A percentile compares a stretch with the other conserved stretches of the same genome.
These are phyloP conservation scores for Zapus hudsonius DNA, from an alignment of 2,113 vertebrate species.

Conservation along the genomic window DNA sequence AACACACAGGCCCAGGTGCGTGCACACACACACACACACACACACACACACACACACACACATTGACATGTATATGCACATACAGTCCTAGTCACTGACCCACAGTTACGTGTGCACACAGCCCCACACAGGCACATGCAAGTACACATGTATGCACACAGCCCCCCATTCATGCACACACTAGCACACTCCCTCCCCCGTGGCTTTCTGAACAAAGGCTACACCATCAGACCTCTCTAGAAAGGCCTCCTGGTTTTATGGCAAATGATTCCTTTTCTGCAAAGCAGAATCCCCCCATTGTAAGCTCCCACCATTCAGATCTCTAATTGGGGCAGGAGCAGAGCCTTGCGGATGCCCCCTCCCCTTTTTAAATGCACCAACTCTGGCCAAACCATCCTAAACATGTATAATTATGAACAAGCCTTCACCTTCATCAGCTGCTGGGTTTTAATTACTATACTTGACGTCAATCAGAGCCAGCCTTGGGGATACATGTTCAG, in stretches of 20 bases:
- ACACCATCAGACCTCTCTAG: slow-evolving; percentile 64
- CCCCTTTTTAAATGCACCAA: slow-evolving; percentile 76
- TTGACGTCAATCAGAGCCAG: slow-evolving; percentile 72
- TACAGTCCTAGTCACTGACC: neutral
- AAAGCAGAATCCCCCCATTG: slow-evolving; percentile 76
- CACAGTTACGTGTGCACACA: neutral
- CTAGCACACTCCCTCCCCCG: slow-evolving; percentile 39
- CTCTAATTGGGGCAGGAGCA: slow-evolving; percentile 77
- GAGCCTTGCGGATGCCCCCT: neutral
- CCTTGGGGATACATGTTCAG: neutral
- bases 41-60: neutral
- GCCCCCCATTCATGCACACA: neutral
- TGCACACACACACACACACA: neutral
- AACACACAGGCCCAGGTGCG: no score
- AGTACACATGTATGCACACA: neutral
- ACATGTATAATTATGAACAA: slow-evolving; percentile 80
- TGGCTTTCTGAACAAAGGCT: slow-evolving; percentile 82
- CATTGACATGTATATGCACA: neutral
- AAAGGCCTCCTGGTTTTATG: slow-evolving; percentile 73
- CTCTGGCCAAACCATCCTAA: slow-evolving; percentile 68
- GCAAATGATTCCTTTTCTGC: slow-evolving; percentile 82
- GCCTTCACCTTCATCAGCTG: slow-evolving; percentile 73
- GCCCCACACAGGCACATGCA: neutral
- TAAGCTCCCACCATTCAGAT: slow-evolving; percentile 75
- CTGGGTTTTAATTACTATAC: slow-evolving; percentile 80